Evolutionary conservation across 1,140 invertebrate species (phyloP), one percentile per base, ranked within the genome.

Genomic region (Bombus difficillimus): DNA sequence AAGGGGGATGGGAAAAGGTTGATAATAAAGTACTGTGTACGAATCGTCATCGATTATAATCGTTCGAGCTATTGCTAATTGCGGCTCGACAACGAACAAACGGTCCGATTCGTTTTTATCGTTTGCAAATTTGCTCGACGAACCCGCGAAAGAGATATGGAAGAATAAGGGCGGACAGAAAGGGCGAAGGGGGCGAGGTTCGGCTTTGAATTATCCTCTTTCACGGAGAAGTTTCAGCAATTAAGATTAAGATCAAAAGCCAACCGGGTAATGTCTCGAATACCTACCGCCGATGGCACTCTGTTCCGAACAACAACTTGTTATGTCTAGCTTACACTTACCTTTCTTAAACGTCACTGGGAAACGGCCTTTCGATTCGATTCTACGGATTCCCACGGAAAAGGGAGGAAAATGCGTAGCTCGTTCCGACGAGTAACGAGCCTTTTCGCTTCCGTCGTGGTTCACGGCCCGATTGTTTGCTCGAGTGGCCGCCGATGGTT

Each of bases 181-280:
- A 39, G 5, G 25, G 39, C 12, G 39, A 8, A 34, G 73, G 15
- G 57, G n/a, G 13, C 0, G n/a, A 22, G 41, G 1, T 18, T 5
- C 37, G 25, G 78, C 47, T 86, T 86, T 83, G 68, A 86, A 89
- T 85, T 81, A 71, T 89, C 76, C 66, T 81, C 59, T 47, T 88
- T 73, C 68, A 71, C 66, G 75, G 15, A 8, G 62, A 66, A 89
- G 81, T 92, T 83, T 87, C 69, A 86, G 86, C 75, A 90, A 91
- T 87, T 89, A 91, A 89, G 87, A 91, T 86, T 64, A 71, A 90
- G 90, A 92, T 92, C 83, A 92, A 91, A 90, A 91, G 88, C 86
- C 74, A 37, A 85, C 64, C 78, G 83, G 86, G 88, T 90, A 86
- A 91, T 85, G 59, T 86, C 76, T 89, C 34, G 62, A 53, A 74